Percentiles rank a stretch among this genome's conserved stretches.
Conservation (phyloP, 2,888 invertebrate genomes). For the Andrena flavipes region DNA sequence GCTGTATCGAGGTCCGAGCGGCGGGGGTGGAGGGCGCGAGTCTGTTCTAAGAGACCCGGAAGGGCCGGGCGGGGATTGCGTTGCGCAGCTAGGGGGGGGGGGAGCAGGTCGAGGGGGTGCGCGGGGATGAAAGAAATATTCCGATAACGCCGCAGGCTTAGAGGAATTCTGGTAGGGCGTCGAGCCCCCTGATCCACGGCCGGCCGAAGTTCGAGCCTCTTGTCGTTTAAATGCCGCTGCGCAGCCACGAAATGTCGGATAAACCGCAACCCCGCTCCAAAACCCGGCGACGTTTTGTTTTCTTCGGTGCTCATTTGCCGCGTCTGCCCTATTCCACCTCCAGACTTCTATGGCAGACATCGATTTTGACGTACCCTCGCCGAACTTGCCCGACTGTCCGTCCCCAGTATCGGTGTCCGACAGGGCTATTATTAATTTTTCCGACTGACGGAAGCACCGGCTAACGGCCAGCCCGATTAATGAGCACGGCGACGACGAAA, state of each 20-base stretch:
- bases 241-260: slow-evolving; percentile 55
- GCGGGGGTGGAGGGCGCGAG: slow-evolving; percentile 16
- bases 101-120: background rate
- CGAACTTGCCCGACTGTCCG: background rate
- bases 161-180: slow-evolving; percentile 62
- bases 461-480: slow-evolving; percentile 11
- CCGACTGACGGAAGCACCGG: slow-evolving; percentile 1
- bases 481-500: slow-evolving; percentile 8
- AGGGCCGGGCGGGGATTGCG: slow-evolving; percentile 4
- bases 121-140: slow-evolving; percentile 70
- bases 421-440: slow-evolving; percentile 46
- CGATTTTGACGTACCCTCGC: slow-evolving; percentile 24
- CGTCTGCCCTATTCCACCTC: slow-evolving; percentile 32
- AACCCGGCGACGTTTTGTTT: slow-evolving; percentile 50
- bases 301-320: slow-evolving; percentile 46
- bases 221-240: slow-evolving; percentile 59
- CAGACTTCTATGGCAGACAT: slow-evolving; percentile 45
- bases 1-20: slow-evolving; percentile 40
- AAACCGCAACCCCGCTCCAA: slow-evolving; percentile 52
- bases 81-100: background rate
- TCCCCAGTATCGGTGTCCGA: slow-evolving; percentile 34
- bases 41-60: slow-evolving; percentile 1
- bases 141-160: slow-evolving; percentile 75
- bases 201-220: slow-evolving; percentile 44
- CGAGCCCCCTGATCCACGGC: slow-evolving; percentile 34